A percentile compares a stretch with the other conserved stretches of the same genome.
Evolutionary conservation across 2,888 invertebrate species (phyloP).

Genomic region (Acheta domesticus): DNA sequence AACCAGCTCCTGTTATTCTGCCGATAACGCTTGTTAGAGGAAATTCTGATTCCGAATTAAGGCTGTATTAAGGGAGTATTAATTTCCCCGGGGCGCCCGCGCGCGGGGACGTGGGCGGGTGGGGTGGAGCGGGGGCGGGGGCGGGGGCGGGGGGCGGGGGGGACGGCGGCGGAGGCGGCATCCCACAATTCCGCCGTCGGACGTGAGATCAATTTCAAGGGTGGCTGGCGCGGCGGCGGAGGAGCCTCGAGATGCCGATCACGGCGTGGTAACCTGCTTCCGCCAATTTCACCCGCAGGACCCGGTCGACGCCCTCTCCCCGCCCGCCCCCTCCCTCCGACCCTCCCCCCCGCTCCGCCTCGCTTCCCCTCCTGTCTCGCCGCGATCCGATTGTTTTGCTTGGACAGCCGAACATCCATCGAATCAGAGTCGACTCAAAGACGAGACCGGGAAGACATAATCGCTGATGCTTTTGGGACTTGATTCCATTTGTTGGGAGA

Average conservation of each 20-base stretch:
- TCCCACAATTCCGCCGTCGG: neutral
- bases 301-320: neutral
- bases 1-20: neutral
- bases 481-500: no score
- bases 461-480: no score
- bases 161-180: neutral
- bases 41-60: conserved; percentile 18
- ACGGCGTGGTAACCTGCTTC: neutral
- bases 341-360: neutral
- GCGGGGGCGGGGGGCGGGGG: neutral
- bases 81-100: conserved; percentile 3
- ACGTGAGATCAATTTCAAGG: neutral
- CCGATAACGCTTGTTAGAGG: conserved; percentile 18
- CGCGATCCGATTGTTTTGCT: conserved; percentile 6
- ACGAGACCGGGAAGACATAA: no score
- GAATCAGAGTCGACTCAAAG: neutral
- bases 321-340: no score
- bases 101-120: neutral
- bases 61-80: conserved; percentile 18
- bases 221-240: neutral
- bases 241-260: neutral
- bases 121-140: neutral
- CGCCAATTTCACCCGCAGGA: conserved; percentile 1
- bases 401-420: neutral
- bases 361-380: neutral